phyloP scores from a whole-genome alignment of 2,888 invertebrate genomes.

The Hemithea aestivaria region DNA sequence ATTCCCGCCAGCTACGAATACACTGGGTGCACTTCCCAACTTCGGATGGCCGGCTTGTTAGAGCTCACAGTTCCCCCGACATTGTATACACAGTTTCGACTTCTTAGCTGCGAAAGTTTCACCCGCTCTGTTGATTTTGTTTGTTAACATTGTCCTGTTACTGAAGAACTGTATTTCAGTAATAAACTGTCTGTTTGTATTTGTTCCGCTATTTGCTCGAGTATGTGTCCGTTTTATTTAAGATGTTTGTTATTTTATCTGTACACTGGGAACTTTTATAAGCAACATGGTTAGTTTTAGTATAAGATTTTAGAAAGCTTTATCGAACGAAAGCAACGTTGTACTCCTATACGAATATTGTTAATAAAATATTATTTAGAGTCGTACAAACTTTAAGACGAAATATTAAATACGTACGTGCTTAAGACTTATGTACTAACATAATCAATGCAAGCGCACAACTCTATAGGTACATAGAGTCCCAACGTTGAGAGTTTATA shows the following conservation, averaged over 20 bases:
- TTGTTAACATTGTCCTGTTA: slow-evolving; percentile 60
- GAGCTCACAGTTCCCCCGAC: slow-evolving; percentile 56
- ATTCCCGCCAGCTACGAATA: slow-evolving; percentile 41
- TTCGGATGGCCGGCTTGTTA: slow-evolving; percentile 72
- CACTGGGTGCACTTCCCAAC: slow-evolving; percentile 55
- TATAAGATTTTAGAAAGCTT: too few species aligned
- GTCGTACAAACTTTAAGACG: too few species aligned
- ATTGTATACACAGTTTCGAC: slow-evolving; percentile 67
- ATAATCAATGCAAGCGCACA: too few species aligned
- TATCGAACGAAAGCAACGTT: too few species aligned
- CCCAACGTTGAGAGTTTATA: neutral
- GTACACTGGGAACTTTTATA: too few species aligned
- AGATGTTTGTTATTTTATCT: slow-evolving; percentile 16
- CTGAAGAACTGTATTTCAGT: slow-evolving; percentile 40
- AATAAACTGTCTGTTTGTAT: slow-evolving; percentile 35
- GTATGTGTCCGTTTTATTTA: slow-evolving; percentile 22
- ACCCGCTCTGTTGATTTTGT: slow-evolving; percentile 65
- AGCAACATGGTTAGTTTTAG: too few species aligned
- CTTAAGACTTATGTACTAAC: too few species aligned
- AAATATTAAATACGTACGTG: too few species aligned
- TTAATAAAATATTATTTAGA: too few species aligned
- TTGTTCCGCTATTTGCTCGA: slow-evolving; percentile 28
- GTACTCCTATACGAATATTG: too few species aligned
- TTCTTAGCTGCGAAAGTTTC: slow-evolving; percentile 69
- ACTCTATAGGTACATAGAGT: too few species aligned